Base-by-base conservation (phyloP, 2,888 invertebrate genomes). In the Ophioninae sp. region DNA sequence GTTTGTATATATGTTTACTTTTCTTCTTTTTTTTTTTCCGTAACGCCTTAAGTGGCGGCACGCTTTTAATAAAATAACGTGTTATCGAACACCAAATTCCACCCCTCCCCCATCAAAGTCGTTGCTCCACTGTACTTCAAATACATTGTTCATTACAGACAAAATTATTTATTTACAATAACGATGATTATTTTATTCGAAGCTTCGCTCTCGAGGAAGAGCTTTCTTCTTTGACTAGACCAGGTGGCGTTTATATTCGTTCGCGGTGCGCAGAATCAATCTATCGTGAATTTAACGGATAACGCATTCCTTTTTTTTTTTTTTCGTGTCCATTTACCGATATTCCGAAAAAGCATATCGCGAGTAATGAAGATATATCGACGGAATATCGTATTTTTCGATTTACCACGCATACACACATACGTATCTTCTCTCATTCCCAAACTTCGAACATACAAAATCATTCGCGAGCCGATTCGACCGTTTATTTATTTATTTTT, bases 141-240 rank as follows among this genome's bases (percentile, higher is more conserved):
- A 85, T 83, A 85, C 81, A 84, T 77, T 23, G 73, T 30, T 79
- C 74, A 79, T 81, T 83, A 83, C 79, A 85, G 75, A 67, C 50
- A 37, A 56, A 84, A 79, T 77, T 30, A 30, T 75, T 83, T 85
- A 85, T 84, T 81, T 85, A 85, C 81, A 85, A 81, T 69, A 79
- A 81, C 79, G 81, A 56, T 68, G 81, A 79, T 84, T 72, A 70
- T 44, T 20, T 59, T 20, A 59, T 59, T 59, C 59, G 59, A 20
- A 21, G 20, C 57, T 13, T 59, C 8, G n/a, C 17, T 20, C 70
- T 78, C 78, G 77, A 81, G 81, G 79, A 81, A 78, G 10, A 13
- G 21, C 7, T 20, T 59, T n/a, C 21, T 59, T 81, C 70, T 84
- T 84, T 81, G 84, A 84, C 84, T 84, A 84, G 81, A 81, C 62